Base-by-base conservation (phyloP, 2,888 invertebrate species). In the Nemapogon koenigi region DNA sequence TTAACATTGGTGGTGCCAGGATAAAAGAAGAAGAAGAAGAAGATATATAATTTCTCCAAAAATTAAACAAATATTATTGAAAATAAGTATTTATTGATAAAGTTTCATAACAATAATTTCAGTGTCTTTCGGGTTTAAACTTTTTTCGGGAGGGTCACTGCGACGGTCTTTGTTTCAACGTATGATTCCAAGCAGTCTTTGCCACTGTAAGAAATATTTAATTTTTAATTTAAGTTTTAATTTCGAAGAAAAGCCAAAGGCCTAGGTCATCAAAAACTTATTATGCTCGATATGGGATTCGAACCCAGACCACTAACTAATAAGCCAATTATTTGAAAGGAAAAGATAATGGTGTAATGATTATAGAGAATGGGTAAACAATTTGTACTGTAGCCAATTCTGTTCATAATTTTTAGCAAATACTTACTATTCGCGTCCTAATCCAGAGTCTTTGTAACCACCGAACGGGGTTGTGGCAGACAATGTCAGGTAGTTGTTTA, bases 401-500 rank as follows among this genome's bases (percentile, higher is more conserved):
- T 22, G 10, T 7, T 22, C n/a, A 7, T 22, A 22, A n/a, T 30
- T 7, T 7, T 30, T 30, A 14, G 13, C 7, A 15, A 18, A 11
- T 17, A 37, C 37, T 37, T n/a, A 37, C 37, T 37, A 27, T 37
- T 37, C 37, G 7, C 37, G 28, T 45, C 93, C 92, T 43, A 88
- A 79, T 44, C 94, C 93, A 13, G 92, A 92, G 47, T 87, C 84
- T 56, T 94, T 94, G 59, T 83, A 92, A 22, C 94, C 94, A 28
- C 94, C 94, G 53, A 94, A 94, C 3, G 93, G 92, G 17, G 85
- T 83, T 57, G 91, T 90, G 1, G 83, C 70, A 6, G 73, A 64
- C 8, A 83, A 63, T 14, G 68, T 67, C 49, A 87, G 79, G 48
- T 87, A 89, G 41, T 83, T 84, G 57, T 89, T 87, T 1, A 87